A percentile compares a stretch with the other conserved stretches of the same genome.
Evolutionary conservation across 92 coral and sea anemone species (phyloP).

Genomic region (Palythoa caribaeorum): DNA sequence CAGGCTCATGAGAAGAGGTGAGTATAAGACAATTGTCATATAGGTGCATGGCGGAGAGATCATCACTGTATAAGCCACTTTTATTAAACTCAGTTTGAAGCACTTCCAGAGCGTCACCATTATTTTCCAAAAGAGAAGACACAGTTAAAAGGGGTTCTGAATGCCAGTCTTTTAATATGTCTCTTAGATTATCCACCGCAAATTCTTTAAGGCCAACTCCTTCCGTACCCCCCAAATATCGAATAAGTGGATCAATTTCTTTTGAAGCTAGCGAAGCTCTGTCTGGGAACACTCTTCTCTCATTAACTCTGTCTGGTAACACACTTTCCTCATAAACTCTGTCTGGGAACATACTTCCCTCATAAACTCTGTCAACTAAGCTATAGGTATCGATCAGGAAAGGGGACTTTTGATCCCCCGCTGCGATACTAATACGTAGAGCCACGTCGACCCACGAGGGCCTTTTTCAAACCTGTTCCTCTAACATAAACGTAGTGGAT

Average conservation of each 20-base stretch:
- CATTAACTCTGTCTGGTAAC: too few species aligned
- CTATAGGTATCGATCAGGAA: not conserved
- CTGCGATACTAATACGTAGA: not conserved
- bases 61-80: not conserved
- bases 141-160: not conserved
- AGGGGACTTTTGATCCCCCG: conserved; percentile 2
- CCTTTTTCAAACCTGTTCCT: not conserved
- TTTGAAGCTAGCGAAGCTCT: too few species aligned
- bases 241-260: too few species aligned
- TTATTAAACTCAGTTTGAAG: not conserved
- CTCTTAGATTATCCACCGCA: too few species aligned
- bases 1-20: conserved; percentile 1
- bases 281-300: too few species aligned
- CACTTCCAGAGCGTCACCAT: conserved; percentile 1
- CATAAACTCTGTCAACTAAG: too few species aligned
- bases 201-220: too few species aligned
- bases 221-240: too few species aligned
- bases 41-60: conserved; percentile 1
- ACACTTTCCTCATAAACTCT: too few species aligned
- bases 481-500: not conserved
- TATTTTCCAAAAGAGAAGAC: not conserved
- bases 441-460: conserved; percentile 4
- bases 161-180: too few species aligned
- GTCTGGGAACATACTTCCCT: too few species aligned
- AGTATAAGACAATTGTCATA: not conserved